A percentile compares a stretch with the other conserved stretches of the same genome.
Conservation (phyloP, 2,113 vertebrate genomes). For the Regulus satrapa region DNA sequence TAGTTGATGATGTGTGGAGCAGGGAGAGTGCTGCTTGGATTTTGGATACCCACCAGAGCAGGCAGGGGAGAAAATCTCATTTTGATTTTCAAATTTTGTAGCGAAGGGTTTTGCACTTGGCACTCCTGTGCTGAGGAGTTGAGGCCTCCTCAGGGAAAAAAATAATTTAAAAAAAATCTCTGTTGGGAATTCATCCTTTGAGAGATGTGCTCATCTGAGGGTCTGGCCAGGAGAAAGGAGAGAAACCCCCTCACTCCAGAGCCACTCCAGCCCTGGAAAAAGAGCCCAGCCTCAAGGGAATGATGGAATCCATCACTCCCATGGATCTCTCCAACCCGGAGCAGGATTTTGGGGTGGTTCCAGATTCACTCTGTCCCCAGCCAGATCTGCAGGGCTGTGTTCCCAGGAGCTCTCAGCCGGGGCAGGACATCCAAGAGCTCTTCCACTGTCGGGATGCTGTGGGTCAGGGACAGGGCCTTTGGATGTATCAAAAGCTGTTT, state of each 20-base stretch:
- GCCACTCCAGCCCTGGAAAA: not conserved
- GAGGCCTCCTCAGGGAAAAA: not conserved
- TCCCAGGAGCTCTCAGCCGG: not conserved
- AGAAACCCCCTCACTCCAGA: not conserved
- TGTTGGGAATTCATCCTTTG: not conserved
- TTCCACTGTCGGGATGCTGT: not conserved
- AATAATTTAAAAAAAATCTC: not conserved
- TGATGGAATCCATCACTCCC: not conserved
- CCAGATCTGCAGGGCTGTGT: not conserved
- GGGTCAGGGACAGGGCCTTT: too few species aligned
- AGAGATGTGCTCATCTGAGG: not conserved
- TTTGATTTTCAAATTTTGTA: not conserved
- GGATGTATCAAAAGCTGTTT: too few species aligned
- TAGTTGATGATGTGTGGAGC: not conserved
- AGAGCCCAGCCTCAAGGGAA: not conserved
- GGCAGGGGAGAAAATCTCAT: not conserved
- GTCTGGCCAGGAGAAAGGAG: not conserved
- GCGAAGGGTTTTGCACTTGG: not conserved
- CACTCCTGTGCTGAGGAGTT: not conserved
- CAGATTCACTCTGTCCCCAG: not conserved
- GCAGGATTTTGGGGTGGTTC: not conserved
- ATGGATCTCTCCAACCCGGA: not conserved
- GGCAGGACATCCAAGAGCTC: not conserved
- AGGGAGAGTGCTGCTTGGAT: not conserved
- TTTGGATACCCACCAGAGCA: not conserved